Base-by-base conservation (phyloP, 1,140 invertebrate species). In the Achroia grisella region DNA sequence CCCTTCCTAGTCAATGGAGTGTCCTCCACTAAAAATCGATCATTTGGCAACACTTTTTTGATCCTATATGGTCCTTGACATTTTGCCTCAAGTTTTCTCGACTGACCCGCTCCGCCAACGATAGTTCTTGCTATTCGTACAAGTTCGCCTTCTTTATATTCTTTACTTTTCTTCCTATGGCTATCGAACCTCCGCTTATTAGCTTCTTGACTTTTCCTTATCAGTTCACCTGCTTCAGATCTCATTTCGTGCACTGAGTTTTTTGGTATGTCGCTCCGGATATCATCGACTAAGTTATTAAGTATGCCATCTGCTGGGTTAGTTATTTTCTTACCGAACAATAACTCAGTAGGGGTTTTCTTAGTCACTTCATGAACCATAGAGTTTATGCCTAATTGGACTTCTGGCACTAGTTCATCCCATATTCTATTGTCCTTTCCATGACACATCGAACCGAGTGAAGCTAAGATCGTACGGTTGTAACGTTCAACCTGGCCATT, bases 401-500 rank as follows among this genome's bases (percentile, higher is more conserved):
- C 11, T n/a, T 32, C 31, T 5, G 4, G 4, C 2, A 32, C 3
- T 4, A n/a, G 31, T n/a, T 32, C 31, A 32, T 32, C 31, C 31
- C 31, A 32, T 5, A 32, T 4, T 10, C 31, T 10, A 32, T 32
- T 32, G 2, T 9, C 9, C 11, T 32, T 32, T 3, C 11, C 10
- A 32, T 32, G 31, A 32, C 11, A n/a, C 31, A 32, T 32, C n/a
- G 40, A 27, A 10, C 17, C 32, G 10, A 44, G 34, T 2, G 33
- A 9, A 31, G 32, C 39, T 10, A 49, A 11, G 8, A 43, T 11
- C 8, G 39, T 48, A 8, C 39, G 15, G 23, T 48, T 48, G 9
- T 48, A 48, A 5, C 46, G 17, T 23, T 48, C 46, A 3, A 48
- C 46, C 9, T 48, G 46, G 4, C 45, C 37, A 23, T 40, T 48